Base-by-base conservation (phyloP, 2,888 invertebrate species). In the Catocala nupta region DNA sequence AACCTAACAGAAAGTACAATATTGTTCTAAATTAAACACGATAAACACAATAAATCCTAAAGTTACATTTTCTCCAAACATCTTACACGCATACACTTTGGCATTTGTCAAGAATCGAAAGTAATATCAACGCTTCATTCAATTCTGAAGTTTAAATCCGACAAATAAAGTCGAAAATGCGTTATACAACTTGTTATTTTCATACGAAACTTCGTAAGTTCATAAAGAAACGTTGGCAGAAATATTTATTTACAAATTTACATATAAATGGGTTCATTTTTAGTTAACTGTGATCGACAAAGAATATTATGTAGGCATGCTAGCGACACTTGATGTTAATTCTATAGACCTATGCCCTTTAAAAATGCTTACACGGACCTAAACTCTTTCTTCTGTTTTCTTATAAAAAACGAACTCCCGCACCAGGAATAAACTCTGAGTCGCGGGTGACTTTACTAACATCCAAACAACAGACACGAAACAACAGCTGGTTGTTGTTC, bases 241-340 rank as follows among this genome's bases (percentile, higher is more conserved):
- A 53, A 64, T 59, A 59, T 59, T 59, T 59, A 64, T 56, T 52
- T 65, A 57, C 34, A 50, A 58, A 73, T 71, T 70, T 67, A 57
- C 75, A 75, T 68, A 65, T 66, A 71, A 71, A 76, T 70, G 54
- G 69, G 64, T 59, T 70, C 64, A 60, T 71, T 75, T 72, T 69
- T 60, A 69, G 65, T 55, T 67, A 68, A 70, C 68, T 63, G 73
- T 73, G 77, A 77, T 81, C 78, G 73, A 78, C 70, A 78, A 77
- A 75, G 76, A 77, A 77, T 79, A 81, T 83, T 80, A 73, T 73
- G 73, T 80, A 73, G 73, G 73, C 72, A 80, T 80, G 76, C 77
- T 81, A 80, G 83, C 81, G 81, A 81, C 71, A 70, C 75, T 81
- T 84, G 85, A 83, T 84, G 83, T 68, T 70, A 71, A 75, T 77